These are phyloP conservation scores for Gallinago undulata DNA, from an alignment of 2,113 vertebrate genomes.

Conservation along the genomic window DNA sequence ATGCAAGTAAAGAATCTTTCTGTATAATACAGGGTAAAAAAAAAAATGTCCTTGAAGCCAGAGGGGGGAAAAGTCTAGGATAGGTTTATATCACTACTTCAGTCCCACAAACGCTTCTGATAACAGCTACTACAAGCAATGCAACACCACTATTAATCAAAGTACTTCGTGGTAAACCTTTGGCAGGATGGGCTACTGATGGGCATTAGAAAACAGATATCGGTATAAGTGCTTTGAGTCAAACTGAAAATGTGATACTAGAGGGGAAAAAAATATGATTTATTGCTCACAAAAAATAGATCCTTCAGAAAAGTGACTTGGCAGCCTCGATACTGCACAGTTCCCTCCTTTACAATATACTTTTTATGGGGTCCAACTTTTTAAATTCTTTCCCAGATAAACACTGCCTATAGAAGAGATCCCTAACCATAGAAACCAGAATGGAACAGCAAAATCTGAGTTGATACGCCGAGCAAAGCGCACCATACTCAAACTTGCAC, in stretches of 20 bases:
- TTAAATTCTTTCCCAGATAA: neutral
- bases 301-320: neutral
- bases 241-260: neutral
- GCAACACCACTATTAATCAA: neutral
- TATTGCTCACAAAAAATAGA: neutral
- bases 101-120: neutral
- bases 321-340: neutral
- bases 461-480: neutral
- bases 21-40: neutral
- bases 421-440: neutral
- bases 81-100: neutral
- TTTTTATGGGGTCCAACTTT: neutral
- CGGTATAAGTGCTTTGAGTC: neutral
- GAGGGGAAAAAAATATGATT: neutral
- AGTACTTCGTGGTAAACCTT: neutral
- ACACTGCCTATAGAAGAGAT: neutral
- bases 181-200: neutral
- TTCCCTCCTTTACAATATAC: neutral
- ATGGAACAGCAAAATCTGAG: rapidly evolving
- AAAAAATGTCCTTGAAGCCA: neutral
- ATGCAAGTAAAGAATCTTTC: neutral
- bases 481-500: neutral
- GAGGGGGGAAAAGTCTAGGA: neutral
- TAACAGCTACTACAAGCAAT: neutral
- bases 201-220: neutral